phyloP scores from a whole-genome alignment of 2,113 vertebrate species.

The Thryonomys swinderianus region DNA sequence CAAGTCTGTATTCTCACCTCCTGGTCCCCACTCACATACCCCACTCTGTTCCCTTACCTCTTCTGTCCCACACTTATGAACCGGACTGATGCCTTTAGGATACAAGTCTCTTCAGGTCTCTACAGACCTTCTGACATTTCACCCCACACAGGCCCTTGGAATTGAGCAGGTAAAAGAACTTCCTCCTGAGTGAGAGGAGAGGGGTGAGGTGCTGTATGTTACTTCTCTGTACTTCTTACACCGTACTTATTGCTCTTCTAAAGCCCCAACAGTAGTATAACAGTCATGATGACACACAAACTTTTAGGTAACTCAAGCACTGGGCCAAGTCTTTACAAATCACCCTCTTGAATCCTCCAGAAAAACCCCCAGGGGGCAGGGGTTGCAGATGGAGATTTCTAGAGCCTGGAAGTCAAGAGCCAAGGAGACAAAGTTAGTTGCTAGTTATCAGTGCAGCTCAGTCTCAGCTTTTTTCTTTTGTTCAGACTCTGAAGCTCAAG shows the following conservation, averaged over 20 bases:
- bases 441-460: neutral
- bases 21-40: neutral
- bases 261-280: neutral
- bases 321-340: neutral
- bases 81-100: neutral
- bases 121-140: neutral
- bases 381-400: neutral
- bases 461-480: neutral
- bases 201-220: neutral
- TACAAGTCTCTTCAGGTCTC: neutral
- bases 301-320: no score
- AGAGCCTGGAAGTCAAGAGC: neutral
- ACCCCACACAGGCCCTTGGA: neutral
- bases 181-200: neutral
- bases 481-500: neutral
- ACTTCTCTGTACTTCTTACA: neutral
- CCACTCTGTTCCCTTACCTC: neutral
- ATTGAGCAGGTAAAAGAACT: neutral
- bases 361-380: neutral
- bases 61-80: neutral
- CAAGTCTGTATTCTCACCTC: accelerated
- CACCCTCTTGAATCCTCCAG: neutral
- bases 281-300: neutral
- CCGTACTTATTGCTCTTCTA: neutral
- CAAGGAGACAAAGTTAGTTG: neutral